phyloP scores from a whole-genome alignment of 1,140 invertebrate genomes.

The Caenorhabditis briggsae region DNA sequence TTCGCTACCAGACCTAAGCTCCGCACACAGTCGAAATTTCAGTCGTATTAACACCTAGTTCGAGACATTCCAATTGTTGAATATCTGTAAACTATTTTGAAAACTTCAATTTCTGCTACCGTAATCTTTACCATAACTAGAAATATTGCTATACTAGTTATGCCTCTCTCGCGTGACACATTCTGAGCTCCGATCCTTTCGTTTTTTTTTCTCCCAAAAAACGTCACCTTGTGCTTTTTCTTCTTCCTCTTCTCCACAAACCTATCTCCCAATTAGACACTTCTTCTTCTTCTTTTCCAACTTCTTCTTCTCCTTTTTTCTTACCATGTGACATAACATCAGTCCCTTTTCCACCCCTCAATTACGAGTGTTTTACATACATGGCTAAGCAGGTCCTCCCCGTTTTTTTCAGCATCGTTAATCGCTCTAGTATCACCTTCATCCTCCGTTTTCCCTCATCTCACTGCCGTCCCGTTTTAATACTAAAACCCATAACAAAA shows the following conservation, averaged over 20 bases:
- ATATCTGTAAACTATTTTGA: too few species aligned
- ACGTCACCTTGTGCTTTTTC: constrained; percentile 34
- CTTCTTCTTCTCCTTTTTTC: constrained; percentile 7
- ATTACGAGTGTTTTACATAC: constrained; percentile 53
- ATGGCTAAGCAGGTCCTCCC: constrained; percentile 1
- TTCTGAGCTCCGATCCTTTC: constrained; percentile 39
- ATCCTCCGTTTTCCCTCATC: not conserved
- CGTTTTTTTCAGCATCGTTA: not conserved
- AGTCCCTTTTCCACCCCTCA: constrained; percentile 5
- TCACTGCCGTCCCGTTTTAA: not conserved
- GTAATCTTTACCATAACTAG: not conserved
- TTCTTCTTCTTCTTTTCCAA: not conserved
- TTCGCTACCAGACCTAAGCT: too few species aligned
- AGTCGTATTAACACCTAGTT: too few species aligned
- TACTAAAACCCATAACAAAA: not conserved
- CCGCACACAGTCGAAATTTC: too few species aligned
- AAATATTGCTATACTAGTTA: constrained; percentile 23
- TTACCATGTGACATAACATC: constrained; percentile 54
- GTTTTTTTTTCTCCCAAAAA: constrained; percentile 27
- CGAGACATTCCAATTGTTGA: too few species aligned
- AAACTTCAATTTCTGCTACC: not conserved
- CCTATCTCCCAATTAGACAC: constrained; percentile 51
- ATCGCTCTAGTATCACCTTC: not conserved
- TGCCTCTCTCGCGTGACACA: constrained; percentile 1
- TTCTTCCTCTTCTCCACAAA: not conserved